These are phyloP conservation scores for Phanerotoma sp. DNA, from an alignment of 2,888 invertebrate genomes.

Conservation along the genomic window DNA sequence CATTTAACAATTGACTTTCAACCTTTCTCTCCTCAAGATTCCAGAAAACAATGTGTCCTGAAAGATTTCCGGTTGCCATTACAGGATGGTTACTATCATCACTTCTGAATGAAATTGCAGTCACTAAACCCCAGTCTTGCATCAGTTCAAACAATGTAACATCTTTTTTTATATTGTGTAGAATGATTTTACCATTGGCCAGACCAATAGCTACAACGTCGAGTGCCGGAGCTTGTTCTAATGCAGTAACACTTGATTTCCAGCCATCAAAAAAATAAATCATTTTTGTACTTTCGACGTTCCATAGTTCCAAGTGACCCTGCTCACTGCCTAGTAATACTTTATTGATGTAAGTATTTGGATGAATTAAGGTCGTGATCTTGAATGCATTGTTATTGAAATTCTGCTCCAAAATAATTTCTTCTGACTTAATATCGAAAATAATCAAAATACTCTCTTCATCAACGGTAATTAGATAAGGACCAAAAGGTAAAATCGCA, in stretches of 20 bases:
- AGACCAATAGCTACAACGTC: conserved; percentile 91
- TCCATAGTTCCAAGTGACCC: conserved; percentile 87
- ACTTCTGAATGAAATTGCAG: conserved; percentile 80
- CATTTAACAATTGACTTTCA: conserved; percentile 75
- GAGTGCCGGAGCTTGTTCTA: conserved; percentile 88
- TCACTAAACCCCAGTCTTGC: conserved; percentile 91
- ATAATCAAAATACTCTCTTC: conserved; percentile 73
- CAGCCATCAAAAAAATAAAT: conserved; percentile 79
- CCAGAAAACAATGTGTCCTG: conserved; percentile 93
- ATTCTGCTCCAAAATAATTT: conserved; percentile 67
- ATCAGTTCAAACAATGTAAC: conserved; percentile 78
- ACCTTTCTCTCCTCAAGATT: conserved; percentile 81
- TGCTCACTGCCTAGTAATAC: conserved; percentile 84
- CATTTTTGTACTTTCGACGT: conserved; percentile 74
- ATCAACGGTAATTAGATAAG: conserved; percentile 85
- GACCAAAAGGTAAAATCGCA: conserved; percentile 79
- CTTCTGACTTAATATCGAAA: conserved; percentile 81
- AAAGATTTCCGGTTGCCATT: conserved; percentile 79
- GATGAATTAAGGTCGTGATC: conserved; percentile 85
- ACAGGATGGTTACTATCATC: conserved; percentile 83
- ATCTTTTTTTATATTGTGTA: conserved; percentile 87
- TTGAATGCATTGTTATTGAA: conserved; percentile 72
- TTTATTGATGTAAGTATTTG: conserved; percentile 93
- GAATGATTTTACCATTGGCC: conserved; percentile 74
- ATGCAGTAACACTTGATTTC: conserved; percentile 68